phyloP scores from a whole-genome alignment of 2,797 vertebrate species.

The Danio aesculapii region DNA sequence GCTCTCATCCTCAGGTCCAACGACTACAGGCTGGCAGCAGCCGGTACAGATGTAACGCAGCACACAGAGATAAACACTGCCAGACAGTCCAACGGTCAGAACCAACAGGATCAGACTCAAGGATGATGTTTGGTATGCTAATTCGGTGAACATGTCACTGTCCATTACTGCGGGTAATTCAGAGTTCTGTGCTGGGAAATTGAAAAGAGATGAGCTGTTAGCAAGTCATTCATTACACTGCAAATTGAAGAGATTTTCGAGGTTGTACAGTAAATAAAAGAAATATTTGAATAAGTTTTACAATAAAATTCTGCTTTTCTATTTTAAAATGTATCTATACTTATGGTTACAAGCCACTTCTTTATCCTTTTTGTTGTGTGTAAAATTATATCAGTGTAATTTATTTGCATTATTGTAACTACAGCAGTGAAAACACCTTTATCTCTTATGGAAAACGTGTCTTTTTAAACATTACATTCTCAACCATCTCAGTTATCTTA shows the following conservation, averaged over 20 bases:
- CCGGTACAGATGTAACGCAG: constrained; percentile 72
- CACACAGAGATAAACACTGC: constrained; percentile 71
- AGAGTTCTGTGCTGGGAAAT: constrained; percentile 43
- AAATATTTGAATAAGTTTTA: too few relatives aligned
- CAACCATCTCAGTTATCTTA: too few relatives aligned
- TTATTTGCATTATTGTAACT: neutral
- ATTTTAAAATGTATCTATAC: too few relatives aligned
- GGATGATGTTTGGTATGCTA: constrained; percentile 35
- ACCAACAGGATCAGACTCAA: constrained; percentile 65
- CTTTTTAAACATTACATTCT: too few relatives aligned
- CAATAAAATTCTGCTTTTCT: too few relatives aligned
- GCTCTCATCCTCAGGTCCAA: constrained; percentile 55
- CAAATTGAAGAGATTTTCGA: too few relatives aligned
- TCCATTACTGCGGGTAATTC: constrained; percentile 44
- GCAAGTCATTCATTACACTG: neutral
- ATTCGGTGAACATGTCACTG: constrained; percentile 27
- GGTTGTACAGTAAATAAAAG: too few relatives aligned
- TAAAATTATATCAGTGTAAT: neutral
- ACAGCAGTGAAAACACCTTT: neutral
- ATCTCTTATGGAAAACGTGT: neutral
- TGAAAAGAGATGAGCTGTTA: constrained; percentile 4
- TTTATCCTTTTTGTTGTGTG: too few relatives aligned
- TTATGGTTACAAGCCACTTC: too few relatives aligned
- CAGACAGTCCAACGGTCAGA: constrained; percentile 66
- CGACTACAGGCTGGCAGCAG: constrained; percentile 69